Conservation (phyloP, 2,797 vertebrate genomes). For the Typhlichthys subterraneus region DNA sequence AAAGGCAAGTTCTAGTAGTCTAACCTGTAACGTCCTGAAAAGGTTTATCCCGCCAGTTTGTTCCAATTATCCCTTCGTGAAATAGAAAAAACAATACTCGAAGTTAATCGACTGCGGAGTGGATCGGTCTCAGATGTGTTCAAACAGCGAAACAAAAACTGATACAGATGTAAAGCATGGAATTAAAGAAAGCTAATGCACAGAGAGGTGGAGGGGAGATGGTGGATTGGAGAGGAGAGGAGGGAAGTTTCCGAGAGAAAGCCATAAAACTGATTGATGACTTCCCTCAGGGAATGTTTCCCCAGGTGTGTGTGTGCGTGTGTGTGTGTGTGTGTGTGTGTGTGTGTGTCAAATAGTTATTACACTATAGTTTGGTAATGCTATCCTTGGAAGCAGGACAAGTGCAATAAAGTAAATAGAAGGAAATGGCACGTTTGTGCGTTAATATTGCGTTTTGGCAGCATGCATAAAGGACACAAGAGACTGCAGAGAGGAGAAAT, state of each 20-base stretch:
- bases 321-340: slow-evolving; percentile 40
- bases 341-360: slow-evolving; percentile 44
- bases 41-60: slow-evolving; percentile 50
- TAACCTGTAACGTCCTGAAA: slow-evolving; percentile 51
- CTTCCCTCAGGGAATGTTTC: slow-evolving; percentile 82
- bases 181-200: slow-evolving; percentile 55
- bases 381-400: slow-evolving; percentile 76
- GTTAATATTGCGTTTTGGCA: slow-evolving; percentile 59
- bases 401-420: slow-evolving; percentile 74
- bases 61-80: slow-evolving; percentile 64
- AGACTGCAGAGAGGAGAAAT: slow-evolving; percentile 35
- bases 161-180: slow-evolving; percentile 74
- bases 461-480: slow-evolving; percentile 33
- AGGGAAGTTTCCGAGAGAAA: slow-evolving; percentile 80
- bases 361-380: slow-evolving; percentile 66
- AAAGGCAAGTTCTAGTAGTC: slow-evolving; percentile 40
- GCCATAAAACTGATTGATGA: slow-evolving; percentile 85
- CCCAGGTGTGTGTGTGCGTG: slow-evolving; percentile 75
- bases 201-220: slow-evolving; percentile 42
- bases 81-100: slow-evolving; percentile 56
- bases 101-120: slow-evolving; percentile 64
- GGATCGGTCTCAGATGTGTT: slow-evolving; percentile 74
- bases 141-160: slow-evolving; percentile 63
- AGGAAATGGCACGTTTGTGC: slow-evolving; percentile 63
- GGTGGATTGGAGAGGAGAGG: slow-evolving; percentile 71